Evolutionary conservation across 2,797 vertebrate genomes (phyloP).

Genomic region (Columba guinea): DNA sequence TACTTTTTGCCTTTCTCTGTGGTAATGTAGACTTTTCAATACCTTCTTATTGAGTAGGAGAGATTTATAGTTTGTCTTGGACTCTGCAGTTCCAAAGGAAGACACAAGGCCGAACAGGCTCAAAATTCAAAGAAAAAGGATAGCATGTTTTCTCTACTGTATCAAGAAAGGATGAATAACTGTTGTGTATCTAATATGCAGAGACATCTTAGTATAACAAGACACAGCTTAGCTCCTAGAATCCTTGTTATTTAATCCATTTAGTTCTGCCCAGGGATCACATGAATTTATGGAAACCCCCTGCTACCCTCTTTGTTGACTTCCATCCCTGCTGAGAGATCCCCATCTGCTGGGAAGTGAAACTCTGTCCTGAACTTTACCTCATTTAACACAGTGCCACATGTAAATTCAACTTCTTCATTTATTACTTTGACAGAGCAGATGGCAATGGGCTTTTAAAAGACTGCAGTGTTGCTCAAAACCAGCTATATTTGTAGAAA

Average conservation of each 20-base stretch:
- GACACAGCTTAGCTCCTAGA: conserved; percentile 63
- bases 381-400: conserved; percentile 51
- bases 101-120: background rate
- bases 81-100: background rate
- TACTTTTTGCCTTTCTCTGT: background rate
- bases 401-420: conserved; percentile 55
- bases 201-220: conserved; percentile 64
- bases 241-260: conserved; percentile 68
- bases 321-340: conserved; percentile 63
- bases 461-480: conserved; percentile 33
- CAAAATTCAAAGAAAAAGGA: background rate
- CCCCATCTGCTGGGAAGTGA: conserved; percentile 57
- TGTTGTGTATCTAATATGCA: conserved; percentile 43
- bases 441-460: conserved; percentile 61
- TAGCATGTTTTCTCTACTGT: background rate
- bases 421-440: conserved; percentile 61
- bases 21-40: background rate
- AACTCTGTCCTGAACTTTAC: conserved; percentile 63
- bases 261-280: conserved; percentile 65
- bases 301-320: conserved; percentile 58
- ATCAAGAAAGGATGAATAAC: conserved; percentile 29
- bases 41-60: background rate
- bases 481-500: conserved; percentile 36
- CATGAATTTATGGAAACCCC: conserved; percentile 59
- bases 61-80: background rate